phyloP scores from a whole-genome alignment of 2,113 vertebrate species.

The Noturus placidus region DNA sequence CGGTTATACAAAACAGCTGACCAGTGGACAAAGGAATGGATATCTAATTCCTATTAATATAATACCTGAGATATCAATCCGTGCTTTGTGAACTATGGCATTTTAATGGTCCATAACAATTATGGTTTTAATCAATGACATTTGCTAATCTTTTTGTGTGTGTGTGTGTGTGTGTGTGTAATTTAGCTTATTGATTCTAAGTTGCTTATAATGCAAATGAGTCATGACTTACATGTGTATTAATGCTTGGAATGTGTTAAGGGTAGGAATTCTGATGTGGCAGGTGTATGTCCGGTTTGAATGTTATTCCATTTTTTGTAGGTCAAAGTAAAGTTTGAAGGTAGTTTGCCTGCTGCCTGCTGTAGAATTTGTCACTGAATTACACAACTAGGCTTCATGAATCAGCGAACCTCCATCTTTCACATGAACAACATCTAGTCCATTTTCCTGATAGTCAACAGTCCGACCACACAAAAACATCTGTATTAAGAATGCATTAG shows the following conservation, averaged over 20 bases:
- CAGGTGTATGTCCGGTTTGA: conserved; percentile 27
- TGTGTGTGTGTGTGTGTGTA: background rate
- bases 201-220: conserved; percentile 53
- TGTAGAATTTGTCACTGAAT: no score
- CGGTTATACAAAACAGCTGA: background rate
- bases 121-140: background rate
- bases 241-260: conserved; percentile 65
- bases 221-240: conserved; percentile 64
- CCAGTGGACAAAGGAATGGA: background rate
- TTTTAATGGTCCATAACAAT: background rate
- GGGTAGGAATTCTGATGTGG: conserved; percentile 52
- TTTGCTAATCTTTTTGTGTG: background rate
- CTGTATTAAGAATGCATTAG: background rate
- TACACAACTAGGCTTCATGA: no score
- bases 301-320: background rate
- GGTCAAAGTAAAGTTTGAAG: background rate
- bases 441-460: no score
- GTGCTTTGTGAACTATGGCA: background rate
- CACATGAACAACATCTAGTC: no score
- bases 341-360: no score
- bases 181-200: conserved; percentile 22
- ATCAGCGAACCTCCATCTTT: no score
- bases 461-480: no score
- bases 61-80: background rate
- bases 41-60: background rate